Evolutionary conservation across 2,797 vertebrate species (phyloP), one percentile per base, ranked within the genome.

Genomic region (Tragelaphus eurycerus): DNA sequence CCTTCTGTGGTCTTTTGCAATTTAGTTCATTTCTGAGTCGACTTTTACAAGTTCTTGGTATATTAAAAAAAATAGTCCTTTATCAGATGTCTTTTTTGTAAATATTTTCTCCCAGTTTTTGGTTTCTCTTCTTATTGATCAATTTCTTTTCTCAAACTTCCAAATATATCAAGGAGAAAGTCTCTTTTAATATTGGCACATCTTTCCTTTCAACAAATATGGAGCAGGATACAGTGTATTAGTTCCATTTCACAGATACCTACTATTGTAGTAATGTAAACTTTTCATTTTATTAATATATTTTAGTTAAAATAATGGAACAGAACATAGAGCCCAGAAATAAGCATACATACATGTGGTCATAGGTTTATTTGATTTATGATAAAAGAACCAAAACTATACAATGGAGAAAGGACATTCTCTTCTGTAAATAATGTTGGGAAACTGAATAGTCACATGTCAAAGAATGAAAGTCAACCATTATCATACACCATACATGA

Each of bases 211-310:
- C 81, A 93, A 67, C 19, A 86, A 85, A 89, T 76, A n/a, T 16
- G 52, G 62, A 90, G 16, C n/a, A 50, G 48, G 54, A 71, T 85
- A 71, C 31, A 91, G 25, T 55, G 3, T 43, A 79, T 79, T 88
- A 52, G 8, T 87, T 94, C 92, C 29, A 90, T 86, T 96, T 86
- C 4, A 87, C 31, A 78, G 17, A 95, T 93, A 82, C 46, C 9
- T 96, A 92, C 10, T 59, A 27, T 54, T 96, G 25, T 46, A 25
- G 21, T 78, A 57, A 87, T 31, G 7, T 27, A 46, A 96, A 50
- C 4, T 79, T 96, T 97, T 96, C 29, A 55, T 83, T 90, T 86
- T 54, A 95, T 85, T 85, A 74, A 95, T 71, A 86, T 46, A 60
- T 38, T 94, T 93, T 59, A 27, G 27, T 86, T 79, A 50, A 6